Evolutionary conservation across 2,797 vertebrate genomes (phyloP), one percentile per base, ranked within the genome.

Genomic region (Antennarius maculatus): DNA sequence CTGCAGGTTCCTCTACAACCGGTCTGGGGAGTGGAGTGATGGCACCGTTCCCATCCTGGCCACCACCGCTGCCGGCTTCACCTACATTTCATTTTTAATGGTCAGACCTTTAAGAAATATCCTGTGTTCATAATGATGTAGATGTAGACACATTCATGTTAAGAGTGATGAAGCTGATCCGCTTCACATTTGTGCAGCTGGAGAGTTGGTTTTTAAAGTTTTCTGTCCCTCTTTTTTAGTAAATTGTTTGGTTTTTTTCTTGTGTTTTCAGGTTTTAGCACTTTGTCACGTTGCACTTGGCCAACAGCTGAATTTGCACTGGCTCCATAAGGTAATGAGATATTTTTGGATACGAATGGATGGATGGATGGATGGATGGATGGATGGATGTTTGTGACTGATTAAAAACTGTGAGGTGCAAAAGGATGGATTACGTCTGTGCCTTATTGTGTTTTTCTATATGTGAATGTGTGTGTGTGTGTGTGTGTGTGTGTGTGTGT

Each of bases 11-110:
- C 93, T 99, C 64, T 99, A 98, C 81, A 97, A 95, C 84, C 92
- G 88, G 71, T 95, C 96, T 63, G 96, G 96, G 60, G 93, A 95
- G 74, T 99, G 97, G 97, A 97, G 94, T n/a, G 97, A 99, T 78
- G 96, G 96, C 94, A 97, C 97, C 0, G 87, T 96, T 89, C 96
- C 97, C 64, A 96, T 99, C 77, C 91, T 99, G 9, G 91, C 96
- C 41, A 93, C 94, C 31, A 96, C 97, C 0, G 95, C 95, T n/a
- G 94, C 94, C 8, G 95, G 96, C 68, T 96, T 99, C 79, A 97
- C 94, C 0, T 99, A 99, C 76, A 85, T 98, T 14, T 82, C 96
- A 47, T 93, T 95, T 89, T 93, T 99, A 86, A 86, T 95, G 96
- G 97, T 98, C 78, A 82, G 93, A 87, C 12, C 51, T 14, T 13